These are phyloP conservation scores for Sussaba pulchella DNA, from an alignment of 2,888 invertebrate genomes.

Conservation along the genomic window DNA sequence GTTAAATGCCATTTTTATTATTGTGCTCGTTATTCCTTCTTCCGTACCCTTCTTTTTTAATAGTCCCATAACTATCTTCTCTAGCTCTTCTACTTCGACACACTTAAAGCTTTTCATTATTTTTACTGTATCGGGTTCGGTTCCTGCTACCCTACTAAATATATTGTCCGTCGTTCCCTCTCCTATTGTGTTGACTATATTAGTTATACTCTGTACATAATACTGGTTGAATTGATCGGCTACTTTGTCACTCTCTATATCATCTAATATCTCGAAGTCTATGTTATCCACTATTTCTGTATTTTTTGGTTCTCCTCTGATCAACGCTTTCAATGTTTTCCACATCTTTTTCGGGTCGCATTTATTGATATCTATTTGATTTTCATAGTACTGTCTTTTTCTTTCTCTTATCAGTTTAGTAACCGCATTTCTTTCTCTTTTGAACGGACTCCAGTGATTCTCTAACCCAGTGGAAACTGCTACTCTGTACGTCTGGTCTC, in stretches of 20 bases:
- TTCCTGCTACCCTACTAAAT: neutral
- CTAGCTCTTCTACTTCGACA: neutral
- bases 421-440: conserved; percentile 43
- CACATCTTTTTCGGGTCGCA: conserved; percentile 47
- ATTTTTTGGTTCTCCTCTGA: conserved; percentile 37
- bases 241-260: neutral
- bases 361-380: conserved; percentile 45
- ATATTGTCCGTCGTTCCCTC: neutral
- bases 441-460: conserved; percentile 48
- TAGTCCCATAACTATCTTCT: neutral
- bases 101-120: neutral
- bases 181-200: conserved; percentile 1
- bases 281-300: conserved; percentile 6
- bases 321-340: conserved; percentile 50
- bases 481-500: neutral
- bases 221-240: conserved; percentile 5
- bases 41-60: conserved; percentile 1
- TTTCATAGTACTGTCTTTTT: conserved; percentile 19
- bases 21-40: neutral
- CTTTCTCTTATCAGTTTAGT: conserved; percentile 44
- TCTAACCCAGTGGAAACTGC: conserved; percentile 9
- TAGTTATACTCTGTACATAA: conserved; percentile 18
- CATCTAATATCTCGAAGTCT: conserved; percentile 35
- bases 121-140: neutral
- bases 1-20: neutral